Conservation (phyloP, 2,888 invertebrate genomes). For the Leptogaster cylindrica region DNA sequence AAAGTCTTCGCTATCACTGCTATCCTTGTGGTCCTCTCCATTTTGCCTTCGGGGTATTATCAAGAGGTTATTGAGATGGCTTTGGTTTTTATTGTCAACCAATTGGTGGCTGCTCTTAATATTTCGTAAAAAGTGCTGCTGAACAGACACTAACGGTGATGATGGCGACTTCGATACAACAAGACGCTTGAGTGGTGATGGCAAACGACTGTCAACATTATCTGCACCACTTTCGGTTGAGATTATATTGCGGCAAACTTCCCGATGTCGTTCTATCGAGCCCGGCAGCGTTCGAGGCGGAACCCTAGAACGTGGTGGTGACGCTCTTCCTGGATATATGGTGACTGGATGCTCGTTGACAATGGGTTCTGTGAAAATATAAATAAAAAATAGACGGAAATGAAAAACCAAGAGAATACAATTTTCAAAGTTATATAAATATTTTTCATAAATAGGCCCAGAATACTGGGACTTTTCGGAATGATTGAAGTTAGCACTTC, state of each 20-base stretch:
- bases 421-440: too few species aligned
- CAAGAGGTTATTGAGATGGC: constrained; percentile 45
- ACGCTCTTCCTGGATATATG: constrained; percentile 67
- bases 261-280: constrained; percentile 78
- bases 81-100: constrained; percentile 43
- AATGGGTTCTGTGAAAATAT: constrained; percentile 56
- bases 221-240: constrained; percentile 4
- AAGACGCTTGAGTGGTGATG: constrained; percentile 40
- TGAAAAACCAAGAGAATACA: not conserved
- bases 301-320: constrained; percentile 63
- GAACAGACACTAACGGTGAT: constrained; percentile 62
- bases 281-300: constrained; percentile 75
- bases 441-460: too few species aligned
- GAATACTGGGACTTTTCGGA: not conserved
- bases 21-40: constrained; percentile 37
- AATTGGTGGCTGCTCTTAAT: constrained; percentile 63
- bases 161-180: constrained; percentile 55
- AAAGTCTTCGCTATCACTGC: constrained; percentile 57
- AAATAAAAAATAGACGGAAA: constrained; percentile 25
- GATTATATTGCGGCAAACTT: constrained; percentile 70
- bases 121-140: constrained; percentile 60
- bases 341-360: constrained; percentile 71
- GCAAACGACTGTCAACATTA: constrained; percentile 14
- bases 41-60: constrained; percentile 44
- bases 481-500: constrained; percentile 10